Conservation (phyloP, 2,797 vertebrate species). For the Crocidura indochinensis region DNA sequence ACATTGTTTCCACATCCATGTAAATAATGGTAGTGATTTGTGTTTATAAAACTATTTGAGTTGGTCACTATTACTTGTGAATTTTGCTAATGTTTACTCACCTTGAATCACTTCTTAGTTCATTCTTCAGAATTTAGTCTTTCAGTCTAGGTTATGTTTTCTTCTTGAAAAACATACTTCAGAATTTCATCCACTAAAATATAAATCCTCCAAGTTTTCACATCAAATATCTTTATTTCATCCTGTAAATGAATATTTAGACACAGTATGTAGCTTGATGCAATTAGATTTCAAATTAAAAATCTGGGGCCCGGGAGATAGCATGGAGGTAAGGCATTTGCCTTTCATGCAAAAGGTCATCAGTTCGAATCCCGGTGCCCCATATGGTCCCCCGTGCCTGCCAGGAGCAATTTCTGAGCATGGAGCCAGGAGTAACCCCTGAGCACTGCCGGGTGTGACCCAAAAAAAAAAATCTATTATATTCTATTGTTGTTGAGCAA, state of each 20-base stretch:
- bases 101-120: not conserved
- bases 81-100: not conserved
- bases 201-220: not conserved
- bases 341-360: too few relatives aligned
- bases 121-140: not conserved
- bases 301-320: too few relatives aligned
- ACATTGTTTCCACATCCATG: not conserved
- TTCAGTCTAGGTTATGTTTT: not conserved
- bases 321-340: too few relatives aligned
- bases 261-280: not conserved
- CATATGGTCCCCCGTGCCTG: too few relatives aligned
- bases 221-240: not conserved
- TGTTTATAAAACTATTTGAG: not conserved
- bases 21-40: not conserved
- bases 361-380: too few relatives aligned
- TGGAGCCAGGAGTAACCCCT: too few relatives aligned
- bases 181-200: not conserved
- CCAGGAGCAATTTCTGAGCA: too few relatives aligned
- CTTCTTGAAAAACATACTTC: not conserved
- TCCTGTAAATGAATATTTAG: not conserved
- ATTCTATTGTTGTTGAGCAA: not conserved
- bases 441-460: too few relatives aligned
- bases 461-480: too few relatives aligned
- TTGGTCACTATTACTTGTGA: not conserved
- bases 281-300: not conserved